Evolutionary conservation across 2,797 vertebrate genomes (phyloP).

Genomic region (Xenentodon cancila): DNA sequence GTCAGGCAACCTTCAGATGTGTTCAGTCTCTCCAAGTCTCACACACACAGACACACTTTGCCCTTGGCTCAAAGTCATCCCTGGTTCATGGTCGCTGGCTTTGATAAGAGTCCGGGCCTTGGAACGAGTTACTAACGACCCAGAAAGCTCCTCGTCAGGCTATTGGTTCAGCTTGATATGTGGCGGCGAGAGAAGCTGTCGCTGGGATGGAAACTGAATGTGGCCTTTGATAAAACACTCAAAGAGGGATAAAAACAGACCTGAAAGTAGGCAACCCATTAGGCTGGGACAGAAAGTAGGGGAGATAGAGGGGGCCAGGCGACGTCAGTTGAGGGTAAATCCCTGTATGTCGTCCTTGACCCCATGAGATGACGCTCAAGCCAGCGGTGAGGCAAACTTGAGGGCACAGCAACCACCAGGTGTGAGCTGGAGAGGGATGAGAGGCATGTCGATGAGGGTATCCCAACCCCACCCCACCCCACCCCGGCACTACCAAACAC

Average conservation of each 20-base stretch:
- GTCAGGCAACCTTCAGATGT: conserved; percentile 55
- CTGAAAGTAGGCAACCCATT: conserved; percentile 54
- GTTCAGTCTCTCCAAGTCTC: conserved; percentile 36
- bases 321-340: conserved; percentile 17
- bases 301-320: conserved; percentile 22
- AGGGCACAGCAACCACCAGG: conserved; percentile 38
- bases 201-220: conserved; percentile 58
- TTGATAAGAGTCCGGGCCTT: conserved; percentile 59
- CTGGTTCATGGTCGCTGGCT: conserved; percentile 63
- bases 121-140: conserved; percentile 66
- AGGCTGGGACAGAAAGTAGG: conserved; percentile 39
- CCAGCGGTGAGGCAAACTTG: conserved; percentile 36
- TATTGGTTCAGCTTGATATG: conserved; percentile 58
- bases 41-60: conserved; percentile 30
- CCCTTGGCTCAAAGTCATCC: conserved; percentile 71
- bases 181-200: conserved; percentile 45
- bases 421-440: conserved; percentile 59
- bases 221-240: conserved; percentile 70
- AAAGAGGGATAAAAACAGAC: conserved; percentile 60
- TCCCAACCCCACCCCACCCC: background rate
- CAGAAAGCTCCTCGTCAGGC: conserved; percentile 52
- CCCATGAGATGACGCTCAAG: conserved; percentile 36
- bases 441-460: conserved; percentile 53
- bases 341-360: conserved; percentile 68
- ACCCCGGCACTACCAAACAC: conserved; percentile 11